These are phyloP conservation scores for Elegia similella DNA, from an alignment of 2,888 invertebrate genomes.

Conservation along the genomic window DNA sequence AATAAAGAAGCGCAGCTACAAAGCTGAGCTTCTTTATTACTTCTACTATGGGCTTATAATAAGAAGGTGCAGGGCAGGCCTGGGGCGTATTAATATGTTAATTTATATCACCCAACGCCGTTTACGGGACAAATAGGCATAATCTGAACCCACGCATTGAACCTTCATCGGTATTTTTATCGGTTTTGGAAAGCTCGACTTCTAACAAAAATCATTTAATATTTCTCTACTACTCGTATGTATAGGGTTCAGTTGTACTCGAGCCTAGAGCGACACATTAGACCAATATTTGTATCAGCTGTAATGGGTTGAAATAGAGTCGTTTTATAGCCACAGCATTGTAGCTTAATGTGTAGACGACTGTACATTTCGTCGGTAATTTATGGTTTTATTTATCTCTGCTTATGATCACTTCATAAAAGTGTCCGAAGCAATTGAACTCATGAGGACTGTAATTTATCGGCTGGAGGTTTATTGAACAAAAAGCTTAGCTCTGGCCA, in stretches of 20 bases:
- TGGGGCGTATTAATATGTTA: neutral
- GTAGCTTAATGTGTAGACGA: neutral
- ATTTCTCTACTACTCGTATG: neutral
- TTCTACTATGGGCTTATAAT: neutral
- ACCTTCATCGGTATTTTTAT: slow-evolving; percentile 11
- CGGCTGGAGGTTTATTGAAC: neutral
- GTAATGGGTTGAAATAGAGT: neutral
- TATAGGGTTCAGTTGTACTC: neutral
- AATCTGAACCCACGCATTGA: neutral
- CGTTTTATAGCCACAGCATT: neutral
- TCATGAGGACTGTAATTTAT: neutral
- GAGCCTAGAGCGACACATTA: neutral
- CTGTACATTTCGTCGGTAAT: slow-evolving; percentile 6
- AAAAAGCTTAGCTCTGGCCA: neutral
- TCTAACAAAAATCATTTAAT: neutral
- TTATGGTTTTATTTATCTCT: slow-evolving; percentile 7
- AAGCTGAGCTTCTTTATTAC: neutral
- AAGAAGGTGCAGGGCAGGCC: neutral
- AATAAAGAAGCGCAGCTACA: too few species aligned
- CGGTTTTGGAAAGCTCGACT: slow-evolving; percentile 1
- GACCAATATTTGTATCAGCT: neutral
- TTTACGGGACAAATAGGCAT: neutral
- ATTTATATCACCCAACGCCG: neutral
- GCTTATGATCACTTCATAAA: slow-evolving; percentile 7
- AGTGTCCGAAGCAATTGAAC: slow-evolving; percentile 7